Evolutionary conservation across 2,888 invertebrate genomes (phyloP).

Genomic region (Chymomyza procnemis): DNA sequence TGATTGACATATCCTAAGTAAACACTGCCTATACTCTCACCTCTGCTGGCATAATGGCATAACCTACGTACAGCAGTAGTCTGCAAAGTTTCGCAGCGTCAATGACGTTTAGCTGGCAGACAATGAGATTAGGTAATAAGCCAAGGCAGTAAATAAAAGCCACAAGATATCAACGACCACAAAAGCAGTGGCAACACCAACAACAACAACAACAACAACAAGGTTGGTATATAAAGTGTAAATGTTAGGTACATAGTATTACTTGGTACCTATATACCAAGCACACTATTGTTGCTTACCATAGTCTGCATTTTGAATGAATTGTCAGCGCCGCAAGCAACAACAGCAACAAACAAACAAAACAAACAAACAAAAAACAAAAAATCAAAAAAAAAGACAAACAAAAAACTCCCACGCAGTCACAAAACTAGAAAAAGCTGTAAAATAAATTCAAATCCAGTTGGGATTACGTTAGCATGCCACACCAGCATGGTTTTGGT

Average conservation of each 20-base stretch:
- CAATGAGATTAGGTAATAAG: slow-evolving; percentile 55
- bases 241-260: slow-evolving; percentile 8
- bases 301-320: slow-evolving; percentile 6
- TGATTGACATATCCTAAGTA: slow-evolving; percentile 21
- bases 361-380: not conserved
- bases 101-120: slow-evolving; percentile 15
- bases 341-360: slow-evolving; percentile 16
- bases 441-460: slow-evolving; percentile 2
- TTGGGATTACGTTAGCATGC: slow-evolving; percentile 15
- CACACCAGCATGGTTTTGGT: not conserved
- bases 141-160: slow-evolving; percentile 39
- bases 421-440: slow-evolving; percentile 29
- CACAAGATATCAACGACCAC: slow-evolving; percentile 1
- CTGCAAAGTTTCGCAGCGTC: not conserved
- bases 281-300: not conserved
- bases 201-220: slow-evolving; percentile 10
- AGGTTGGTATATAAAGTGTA: not conserved
- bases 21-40: not conserved
- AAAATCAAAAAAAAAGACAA: not conserved
- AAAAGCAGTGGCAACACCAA: slow-evolving; percentile 7
- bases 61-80: not conserved
- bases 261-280: slow-evolving; percentile 4
- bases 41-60: not conserved
- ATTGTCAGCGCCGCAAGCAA: slow-evolving; percentile 55
- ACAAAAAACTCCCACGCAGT: slow-evolving; percentile 23